Percentiles rank a stretch among this genome's conserved stretches.
These are phyloP conservation scores for Blastomussa wellsi DNA, from an alignment of 92 coral and sea anemone genomes.

Conservation along the genomic window DNA sequence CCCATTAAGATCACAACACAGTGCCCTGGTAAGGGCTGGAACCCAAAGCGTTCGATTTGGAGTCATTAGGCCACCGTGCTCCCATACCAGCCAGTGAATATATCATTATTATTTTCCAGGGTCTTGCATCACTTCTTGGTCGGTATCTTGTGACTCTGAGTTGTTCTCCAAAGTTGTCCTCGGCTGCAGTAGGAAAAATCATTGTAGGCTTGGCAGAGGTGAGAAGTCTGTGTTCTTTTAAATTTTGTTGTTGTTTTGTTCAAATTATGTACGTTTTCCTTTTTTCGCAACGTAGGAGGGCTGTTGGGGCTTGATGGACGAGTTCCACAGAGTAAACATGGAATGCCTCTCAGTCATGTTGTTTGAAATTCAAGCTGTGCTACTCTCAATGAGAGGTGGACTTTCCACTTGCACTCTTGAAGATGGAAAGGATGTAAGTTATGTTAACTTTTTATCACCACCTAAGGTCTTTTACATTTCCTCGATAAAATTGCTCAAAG, in stretches of 20 bases:
- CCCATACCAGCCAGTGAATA: neutral
- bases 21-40: too few relatives aligned
- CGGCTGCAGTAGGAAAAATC: constrained; percentile 79
- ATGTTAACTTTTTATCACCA: neutral
- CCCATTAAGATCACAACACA: too few relatives aligned
- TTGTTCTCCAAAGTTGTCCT: constrained; percentile 84
- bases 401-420: constrained; percentile 74
- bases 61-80: too few relatives aligned
- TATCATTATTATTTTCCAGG: constrained; percentile 32
- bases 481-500: too few relatives aligned
- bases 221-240: neutral
- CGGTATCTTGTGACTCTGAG: constrained; percentile 84
- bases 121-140: constrained; percentile 93
- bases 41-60: too few relatives aligned
- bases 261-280: neutral
- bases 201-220: constrained; percentile 95
- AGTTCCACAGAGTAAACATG: constrained; percentile 81
- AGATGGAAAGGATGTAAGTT: constrained; percentile 92
- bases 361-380: constrained; percentile 87
- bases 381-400: constrained; percentile 86
- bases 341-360: constrained; percentile 85
- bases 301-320: constrained; percentile 97
- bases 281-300: constrained; percentile 71
- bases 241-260: neutral
- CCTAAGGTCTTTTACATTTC: neutral